phyloP scores from a whole-genome alignment of 2,797 vertebrate species.

The Thaleichthys pacificus region DNA sequence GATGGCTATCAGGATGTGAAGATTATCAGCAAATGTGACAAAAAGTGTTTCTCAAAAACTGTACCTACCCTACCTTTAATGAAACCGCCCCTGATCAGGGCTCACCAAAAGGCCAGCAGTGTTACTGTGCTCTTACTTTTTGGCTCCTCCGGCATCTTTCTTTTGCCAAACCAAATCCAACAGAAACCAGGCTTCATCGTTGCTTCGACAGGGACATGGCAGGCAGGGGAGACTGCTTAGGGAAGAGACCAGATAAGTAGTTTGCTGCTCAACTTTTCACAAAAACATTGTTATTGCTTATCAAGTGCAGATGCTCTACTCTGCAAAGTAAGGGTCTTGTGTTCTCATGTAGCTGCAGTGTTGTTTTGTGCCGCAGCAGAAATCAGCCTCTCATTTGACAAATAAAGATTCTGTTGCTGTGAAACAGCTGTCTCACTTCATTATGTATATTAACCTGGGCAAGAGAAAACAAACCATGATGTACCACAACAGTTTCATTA shows the following conservation, averaged over 20 bases:
- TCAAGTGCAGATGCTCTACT: background rate
- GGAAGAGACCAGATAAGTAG: background rate
- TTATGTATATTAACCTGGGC: background rate
- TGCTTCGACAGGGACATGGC: background rate
- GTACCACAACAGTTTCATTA: background rate
- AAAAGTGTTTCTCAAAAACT: too few relatives aligned
- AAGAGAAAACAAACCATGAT: background rate
- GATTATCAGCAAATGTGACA: too few relatives aligned
- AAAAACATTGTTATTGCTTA: background rate
- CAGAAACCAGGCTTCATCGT: background rate
- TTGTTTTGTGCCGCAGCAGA: background rate
- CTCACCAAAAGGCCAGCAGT: background rate
- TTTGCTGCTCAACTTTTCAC: too few relatives aligned
- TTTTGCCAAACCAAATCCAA: too few relatives aligned
- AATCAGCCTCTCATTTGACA: background rate
- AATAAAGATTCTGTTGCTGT: conserved; percentile 34
- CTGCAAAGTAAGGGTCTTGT: background rate
- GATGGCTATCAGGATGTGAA: too few relatives aligned
- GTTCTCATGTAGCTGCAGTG: background rate
- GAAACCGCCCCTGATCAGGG: too few relatives aligned
- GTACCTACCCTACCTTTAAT: too few relatives aligned
- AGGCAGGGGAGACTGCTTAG: background rate
- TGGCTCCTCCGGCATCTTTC: background rate
- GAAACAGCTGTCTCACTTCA: background rate
- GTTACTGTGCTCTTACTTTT: background rate